A percentile compares a stretch with the other conserved stretches of the same genome.
These are phyloP conservation scores for Python bivittatus DNA, from an alignment of 2,113 vertebrate species.

Conservation along the genomic window DNA sequence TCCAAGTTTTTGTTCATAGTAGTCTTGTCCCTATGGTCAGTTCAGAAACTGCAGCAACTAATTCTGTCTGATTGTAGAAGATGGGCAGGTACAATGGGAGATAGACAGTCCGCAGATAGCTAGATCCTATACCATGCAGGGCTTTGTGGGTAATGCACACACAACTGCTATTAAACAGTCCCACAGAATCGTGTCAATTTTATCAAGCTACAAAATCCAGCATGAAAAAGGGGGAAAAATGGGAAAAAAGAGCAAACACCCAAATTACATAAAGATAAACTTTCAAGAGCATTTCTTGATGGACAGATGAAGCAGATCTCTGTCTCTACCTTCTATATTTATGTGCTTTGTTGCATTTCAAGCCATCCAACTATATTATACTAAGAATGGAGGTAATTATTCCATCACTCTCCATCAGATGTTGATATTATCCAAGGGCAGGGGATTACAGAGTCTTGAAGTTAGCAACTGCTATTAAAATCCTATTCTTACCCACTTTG, in stretches of 20 bases:
- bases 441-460: constrained; percentile 15
- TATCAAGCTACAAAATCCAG: constrained; percentile 28
- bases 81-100: neutral
- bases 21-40: no score
- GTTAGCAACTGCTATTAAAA: constrained; percentile 32
- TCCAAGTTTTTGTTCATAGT: no score
- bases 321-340: constrained; percentile 36
- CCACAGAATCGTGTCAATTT: constrained; percentile 32
- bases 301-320: constrained; percentile 22
- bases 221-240: constrained; percentile 14
- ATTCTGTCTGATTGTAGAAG: no score
- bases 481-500: constrained; percentile 1
- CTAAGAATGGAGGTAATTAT: constrained; percentile 48
- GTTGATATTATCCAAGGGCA: constrained; percentile 40
- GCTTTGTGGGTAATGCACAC: neutral
- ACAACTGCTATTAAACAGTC: neutral
- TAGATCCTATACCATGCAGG: no score
- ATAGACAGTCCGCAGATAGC: neutral
- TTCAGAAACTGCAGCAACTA: no score
- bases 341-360: fast-evolving
- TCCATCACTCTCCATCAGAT: constrained; percentile 34
- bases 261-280: constrained; percentile 29
- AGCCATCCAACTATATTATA: constrained; percentile 15
- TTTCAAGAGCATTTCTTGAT: constrained; percentile 37
- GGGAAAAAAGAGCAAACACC: neutral